These are phyloP conservation scores for Bruchidius siliquastri DNA, from an alignment of 2,888 invertebrate genomes.

Conservation along the genomic window DNA sequence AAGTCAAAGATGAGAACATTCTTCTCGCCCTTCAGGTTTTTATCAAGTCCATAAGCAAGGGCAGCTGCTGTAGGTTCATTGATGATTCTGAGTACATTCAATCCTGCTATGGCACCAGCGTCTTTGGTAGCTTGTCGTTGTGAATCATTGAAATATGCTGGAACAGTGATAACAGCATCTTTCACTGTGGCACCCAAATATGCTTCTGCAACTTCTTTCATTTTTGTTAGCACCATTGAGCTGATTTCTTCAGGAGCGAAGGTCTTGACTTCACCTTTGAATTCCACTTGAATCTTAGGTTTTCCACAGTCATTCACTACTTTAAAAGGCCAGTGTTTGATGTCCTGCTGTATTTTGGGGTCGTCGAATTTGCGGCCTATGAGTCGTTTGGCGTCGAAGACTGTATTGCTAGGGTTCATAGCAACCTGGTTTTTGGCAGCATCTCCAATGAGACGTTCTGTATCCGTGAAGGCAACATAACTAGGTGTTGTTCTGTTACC, in stretches of 20 bases:
- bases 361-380: conserved; percentile 78
- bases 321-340: conserved; percentile 81
- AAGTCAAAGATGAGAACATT: conserved; percentile 63
- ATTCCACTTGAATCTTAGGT: conserved; percentile 65
- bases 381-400: conserved; percentile 67
- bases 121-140: conserved; percentile 78
- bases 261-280: conserved; percentile 59
- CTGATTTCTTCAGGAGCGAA: conserved; percentile 69
- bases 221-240: conserved; percentile 59
- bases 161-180: conserved; percentile 46
- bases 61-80: conserved; percentile 60
- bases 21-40: conserved; percentile 30
- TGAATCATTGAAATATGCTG: conserved; percentile 55
- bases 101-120: conserved; percentile 57
- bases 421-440: conserved; percentile 69
- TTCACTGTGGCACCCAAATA: conserved; percentile 54
- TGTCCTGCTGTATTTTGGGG: conserved; percentile 69
- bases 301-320: conserved; percentile 62
- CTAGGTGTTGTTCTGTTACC: conserved; percentile 83
- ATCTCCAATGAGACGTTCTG: conserved; percentile 64
- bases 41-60: conserved; percentile 31
- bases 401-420: conserved; percentile 69
- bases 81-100: conserved; percentile 78
- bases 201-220: conserved; percentile 35
- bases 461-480: conserved; percentile 69